Evolutionary conservation across 2,888 invertebrate genomes (phyloP).

Genomic region (Holacanthella duospinosa): DNA sequence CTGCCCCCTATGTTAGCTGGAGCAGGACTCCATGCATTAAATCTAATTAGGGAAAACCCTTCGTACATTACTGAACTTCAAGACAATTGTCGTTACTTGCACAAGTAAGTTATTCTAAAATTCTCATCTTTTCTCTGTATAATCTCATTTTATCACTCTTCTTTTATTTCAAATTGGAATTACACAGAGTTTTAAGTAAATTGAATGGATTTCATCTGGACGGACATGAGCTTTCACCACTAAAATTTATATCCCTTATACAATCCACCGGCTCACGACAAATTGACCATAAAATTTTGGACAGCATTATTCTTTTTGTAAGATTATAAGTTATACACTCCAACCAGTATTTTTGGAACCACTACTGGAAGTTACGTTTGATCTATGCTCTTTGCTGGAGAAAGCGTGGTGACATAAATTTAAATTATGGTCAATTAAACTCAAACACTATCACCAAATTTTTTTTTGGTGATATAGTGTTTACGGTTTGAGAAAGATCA

Average conservation of each 20-base stretch:
- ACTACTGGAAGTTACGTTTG: too few relatives aligned
- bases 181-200: neutral
- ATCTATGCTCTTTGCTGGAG: too few relatives aligned
- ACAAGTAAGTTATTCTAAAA: conserved; percentile 44
- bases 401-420: too few relatives aligned
- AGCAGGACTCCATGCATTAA: conserved; percentile 70
- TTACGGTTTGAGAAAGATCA: too few relatives aligned
- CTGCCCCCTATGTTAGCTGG: conserved; percentile 82
- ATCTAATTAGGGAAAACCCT: conserved; percentile 59
- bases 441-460: neutral
- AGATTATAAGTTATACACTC: conserved; percentile 20
- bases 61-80: conserved; percentile 53
- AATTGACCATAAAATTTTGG: conserved; percentile 48
- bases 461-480: neutral
- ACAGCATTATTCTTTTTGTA: conserved; percentile 50
- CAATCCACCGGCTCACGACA: conserved; percentile 41
- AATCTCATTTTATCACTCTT: neutral
- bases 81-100: conserved; percentile 50
- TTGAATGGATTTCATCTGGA: conserved; percentile 7
- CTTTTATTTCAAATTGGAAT: neutral
- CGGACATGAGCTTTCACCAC: conserved; percentile 57
- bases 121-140: neutral
- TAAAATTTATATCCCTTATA: conserved; percentile 61
- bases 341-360: too few relatives aligned
- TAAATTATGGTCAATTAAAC: too few relatives aligned